phyloP scores from a whole-genome alignment of 2,888 invertebrate species.

The Criorhina ranunculi region DNA sequence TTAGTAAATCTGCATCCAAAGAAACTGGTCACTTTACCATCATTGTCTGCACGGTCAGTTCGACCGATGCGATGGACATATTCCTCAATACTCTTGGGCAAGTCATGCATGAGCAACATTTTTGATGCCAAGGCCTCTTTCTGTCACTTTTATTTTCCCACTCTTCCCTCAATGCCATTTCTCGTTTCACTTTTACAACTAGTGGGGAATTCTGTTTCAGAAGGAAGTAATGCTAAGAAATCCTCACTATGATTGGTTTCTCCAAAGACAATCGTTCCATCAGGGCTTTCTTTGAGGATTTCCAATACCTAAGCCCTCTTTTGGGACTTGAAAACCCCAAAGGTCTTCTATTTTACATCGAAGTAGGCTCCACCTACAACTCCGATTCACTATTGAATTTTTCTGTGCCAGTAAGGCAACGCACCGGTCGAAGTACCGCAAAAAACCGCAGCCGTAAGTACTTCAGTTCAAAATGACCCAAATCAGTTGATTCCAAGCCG shows the following conservation, averaged over 20 bases:
- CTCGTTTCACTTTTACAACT: conserved; percentile 98
- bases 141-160: conserved; percentile 93
- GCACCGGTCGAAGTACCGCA: too few species aligned
- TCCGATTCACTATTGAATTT: too few species aligned
- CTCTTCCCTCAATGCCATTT: conserved; percentile 94
- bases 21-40: conserved; percentile 94
- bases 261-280: conserved; percentile 93
- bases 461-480: too few species aligned
- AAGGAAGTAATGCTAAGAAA: conserved; percentile 93
- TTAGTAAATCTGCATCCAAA: conserved; percentile 88
- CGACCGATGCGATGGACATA: conserved; percentile 98
- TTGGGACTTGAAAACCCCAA: conserved; percentile 88
- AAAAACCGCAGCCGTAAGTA: too few species aligned
- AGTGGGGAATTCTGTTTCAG: conserved; percentile 92
- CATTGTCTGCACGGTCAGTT: conserved; percentile 96
- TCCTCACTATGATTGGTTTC: conserved; percentile 96
- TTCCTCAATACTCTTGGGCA: conserved; percentile 95
- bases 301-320: conserved; percentile 90
- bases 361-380: conserved; percentile 96
- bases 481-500: too few species aligned
- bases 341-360: conserved; percentile 93
- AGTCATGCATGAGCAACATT: conserved; percentile 95
- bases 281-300: conserved; percentile 81
- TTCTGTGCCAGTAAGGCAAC: too few species aligned
- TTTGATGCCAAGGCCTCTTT: conserved; percentile 94